Evolutionary conservation across 2,113 vertebrate genomes (phyloP), one percentile per base, ranked within the genome.

Genomic region (Hypocryptadius cinnamomeus): DNA sequence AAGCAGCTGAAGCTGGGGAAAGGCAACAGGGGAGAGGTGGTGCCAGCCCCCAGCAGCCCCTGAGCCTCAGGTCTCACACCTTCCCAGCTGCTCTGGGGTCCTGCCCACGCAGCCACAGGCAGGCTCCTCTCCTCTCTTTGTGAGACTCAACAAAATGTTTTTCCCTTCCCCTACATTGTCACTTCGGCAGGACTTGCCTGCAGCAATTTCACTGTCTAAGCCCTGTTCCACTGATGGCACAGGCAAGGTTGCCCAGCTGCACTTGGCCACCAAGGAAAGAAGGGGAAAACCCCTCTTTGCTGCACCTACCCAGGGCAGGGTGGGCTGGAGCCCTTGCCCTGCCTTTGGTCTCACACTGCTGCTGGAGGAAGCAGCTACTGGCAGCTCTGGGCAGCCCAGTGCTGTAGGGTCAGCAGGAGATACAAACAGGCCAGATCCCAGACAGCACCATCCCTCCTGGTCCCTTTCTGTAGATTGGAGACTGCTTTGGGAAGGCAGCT

Each of bases 391-490:
- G 28, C 33, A 66, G 21, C 37, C 18, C 2, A 1, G 21, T 30
- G 59, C 60, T 37, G 3, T 6, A 39, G 25, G 22, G 9, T 15
- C 23, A 35, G 40, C 37, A 60, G 68, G 15, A 56, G 21, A 2
- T 2, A 22, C 0, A 17, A 12, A 11, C 4, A 4, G 15, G 21
- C 4, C 30, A 3, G 17, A 10, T 8, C 10, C 22, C 40, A n/a
- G n/a, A 6, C 9, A 30, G 8, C 45, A 44, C 40, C 18, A 8
- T 31, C 9, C 13, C 11, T 17, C 16, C 17, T 0, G 0, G 5
- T 11, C 33, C 30, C 1, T 0, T 18, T 39, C 31, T 5, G 1
- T 6, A 5, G 3, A 1, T 1, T 0, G 3, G 65, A 6, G 5
- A 17, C 2, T 13, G 15, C 45, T 22, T 16, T 25, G 18, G 39